Evolutionary conservation across 2,797 vertebrate species (phyloP), one percentile per base, ranked within the genome.

Genomic region (Myotis myotis): DNA sequence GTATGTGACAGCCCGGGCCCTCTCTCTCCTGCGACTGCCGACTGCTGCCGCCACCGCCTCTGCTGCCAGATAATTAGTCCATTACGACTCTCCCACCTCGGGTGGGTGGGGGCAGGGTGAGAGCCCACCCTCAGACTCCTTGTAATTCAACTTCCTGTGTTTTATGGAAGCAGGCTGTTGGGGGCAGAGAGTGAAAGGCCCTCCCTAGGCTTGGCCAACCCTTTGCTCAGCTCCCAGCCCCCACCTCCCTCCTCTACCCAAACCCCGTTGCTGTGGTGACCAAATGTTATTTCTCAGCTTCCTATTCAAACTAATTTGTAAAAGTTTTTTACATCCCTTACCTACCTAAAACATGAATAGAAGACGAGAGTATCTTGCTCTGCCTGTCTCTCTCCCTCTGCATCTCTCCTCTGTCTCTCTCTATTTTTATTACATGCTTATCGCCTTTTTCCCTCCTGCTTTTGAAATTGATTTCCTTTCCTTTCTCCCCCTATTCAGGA

Each of bases 381-480:
- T 38, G 6, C 1, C 97, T 92, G 96, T 97, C 97, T 97, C n/a
- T 78, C 88, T 92, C 60, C 92, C 89, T 96, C 91, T 5, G 47
- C 97, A 95, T 97, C 97, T 97, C 97, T 98, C 97, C 97, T 98
- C 95, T 98, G 98, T 98, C 97, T 98, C 97, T 97, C 97, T 98
- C 96, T 96, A 97, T 97, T 98, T 98, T 98, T 98, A 98, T 98
- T 98, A 98, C 97, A 98, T 81, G 98, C 98, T 98, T 98, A 98
- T 98, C 98, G 97, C 98, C 98, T 98, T 98, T 98, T 98, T 98
- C 98, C 98, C 98, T 98, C 97, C 98, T 98, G 98, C 98, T 98
- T 98, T 98, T 98, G 98, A 98, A 98, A 99, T 99, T 98, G 98
- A 99, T 99, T 99, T 99, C 98, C 98, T 98, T 98, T 98, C 98